Conservation (phyloP, 2,113 vertebrate genomes). For the Myodes glareolus region DNA sequence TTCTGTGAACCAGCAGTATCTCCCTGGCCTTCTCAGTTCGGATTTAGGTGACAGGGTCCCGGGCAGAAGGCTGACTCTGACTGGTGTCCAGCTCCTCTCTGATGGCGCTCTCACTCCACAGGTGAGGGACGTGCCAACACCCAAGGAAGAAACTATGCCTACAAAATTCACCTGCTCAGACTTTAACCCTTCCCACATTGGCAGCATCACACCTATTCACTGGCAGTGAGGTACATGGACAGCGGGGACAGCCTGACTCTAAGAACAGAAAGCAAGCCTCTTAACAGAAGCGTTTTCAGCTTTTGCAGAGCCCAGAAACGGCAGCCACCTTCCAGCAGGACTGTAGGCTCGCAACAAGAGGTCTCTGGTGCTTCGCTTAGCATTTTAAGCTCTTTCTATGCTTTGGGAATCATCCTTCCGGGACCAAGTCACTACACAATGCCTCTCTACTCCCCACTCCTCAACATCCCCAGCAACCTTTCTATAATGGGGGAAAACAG, state of each 20-base stretch:
- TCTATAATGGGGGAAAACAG: conserved; percentile 47
- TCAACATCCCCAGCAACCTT: not conserved
- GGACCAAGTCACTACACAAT: not conserved
- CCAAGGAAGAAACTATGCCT: not conserved
- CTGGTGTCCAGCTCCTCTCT: conserved; percentile 46
- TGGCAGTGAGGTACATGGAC: conserved; percentile 10
- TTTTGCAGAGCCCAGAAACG: not conserved
- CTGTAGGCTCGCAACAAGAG: conserved; percentile 9
- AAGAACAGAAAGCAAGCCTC: conserved; percentile 33
- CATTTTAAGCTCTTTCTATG: conserved; percentile 47
- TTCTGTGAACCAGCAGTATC: not conserved
- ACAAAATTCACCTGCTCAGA: conserved; percentile 7
- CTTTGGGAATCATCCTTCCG: conserved; percentile 44
- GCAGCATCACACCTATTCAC: not conserved
- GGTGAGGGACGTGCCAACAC: conserved; percentile 46
- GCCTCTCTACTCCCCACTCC: not conserved
- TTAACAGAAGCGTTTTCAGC: not conserved
- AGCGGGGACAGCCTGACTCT: not conserved
- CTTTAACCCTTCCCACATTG: conserved; percentile 44
- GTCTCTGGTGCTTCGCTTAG: not conserved
- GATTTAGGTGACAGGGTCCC: conserved; percentile 22
- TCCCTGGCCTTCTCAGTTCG: not conserved
- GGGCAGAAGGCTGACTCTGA: conserved; percentile 15
- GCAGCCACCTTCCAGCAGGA: conserved; percentile 22
- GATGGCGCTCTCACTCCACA: conserved; percentile 66